Conservation (phyloP, 2,888 invertebrate genomes). For the Cantharis lateralis region DNA sequence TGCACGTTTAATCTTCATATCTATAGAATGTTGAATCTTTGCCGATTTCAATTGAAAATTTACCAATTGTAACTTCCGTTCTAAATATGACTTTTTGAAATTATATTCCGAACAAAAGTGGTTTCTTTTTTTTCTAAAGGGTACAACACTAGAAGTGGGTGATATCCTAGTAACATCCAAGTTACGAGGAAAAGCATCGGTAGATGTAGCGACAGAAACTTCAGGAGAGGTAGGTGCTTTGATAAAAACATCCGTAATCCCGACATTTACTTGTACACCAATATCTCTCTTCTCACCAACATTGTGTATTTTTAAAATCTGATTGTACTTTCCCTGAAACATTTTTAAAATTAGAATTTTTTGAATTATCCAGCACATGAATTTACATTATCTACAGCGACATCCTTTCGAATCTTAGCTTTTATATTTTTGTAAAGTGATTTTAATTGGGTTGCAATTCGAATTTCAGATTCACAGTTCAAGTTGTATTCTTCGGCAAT, state of each 20-base stretch:
- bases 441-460: background rate
- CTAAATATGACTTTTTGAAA: background rate
- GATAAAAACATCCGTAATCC: background rate
- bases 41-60: background rate
- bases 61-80: background rate
- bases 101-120: background rate
- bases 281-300: background rate
- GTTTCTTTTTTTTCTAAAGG: background rate
- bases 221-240: background rate
- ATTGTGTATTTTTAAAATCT: background rate
- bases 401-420: background rate
- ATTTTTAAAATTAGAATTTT: background rate
- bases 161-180: background rate
- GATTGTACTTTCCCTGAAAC: background rate
- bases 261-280: background rate
- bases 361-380: background rate
- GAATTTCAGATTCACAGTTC: background rate
- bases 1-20: background rate
- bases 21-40: background rate
- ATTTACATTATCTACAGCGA: background rate
- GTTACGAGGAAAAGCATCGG: background rate
- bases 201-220: background rate
- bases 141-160: background rate
- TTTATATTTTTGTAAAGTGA: background rate
- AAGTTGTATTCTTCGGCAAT: background rate